Evolutionary conservation across 2,113 vertebrate species (phyloP), one percentile per base, ranked within the genome.

Genomic region (Cromileptes altivelis): DNA sequence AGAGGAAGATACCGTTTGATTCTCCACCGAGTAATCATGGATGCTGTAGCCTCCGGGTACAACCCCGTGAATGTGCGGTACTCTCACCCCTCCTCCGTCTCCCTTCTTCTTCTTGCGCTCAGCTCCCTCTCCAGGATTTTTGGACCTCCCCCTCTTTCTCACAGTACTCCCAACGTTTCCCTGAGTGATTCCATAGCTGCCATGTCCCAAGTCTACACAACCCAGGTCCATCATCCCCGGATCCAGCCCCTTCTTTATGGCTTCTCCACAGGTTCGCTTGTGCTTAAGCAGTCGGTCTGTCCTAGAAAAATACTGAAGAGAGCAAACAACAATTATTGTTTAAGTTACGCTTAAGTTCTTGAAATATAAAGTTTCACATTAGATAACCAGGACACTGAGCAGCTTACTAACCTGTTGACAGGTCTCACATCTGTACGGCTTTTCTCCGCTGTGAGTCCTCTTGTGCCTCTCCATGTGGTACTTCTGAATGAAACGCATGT

Each of bases 391-490:
- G 37, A 13, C 0, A 3, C 17, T 1, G 2, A n/a, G 25, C 4
- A 13, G 40, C 14, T 60, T 9, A 88, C 87, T 57, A 53, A 97
- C 96, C 96, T 97, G 99, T 95, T 99, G 98, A 96, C 99, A 99
- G 92, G 97, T 98, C 91, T 99, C 98, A 95, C 99, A 99, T 94
- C 97, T 97, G 93, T 99, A 99, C 96, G 99, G 99, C 97, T 99
- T 99, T 93, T 99, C 99, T 94, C 99, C 99, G 23, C 99, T 99
- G 93, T 99, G 99, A 0, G 99, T 99, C 94, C 99, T 96, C 96
- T 99, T 99, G 96, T 99, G 99, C 90, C 99, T 94, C 92, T 99
- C 99, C 98, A 99, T 99, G 95, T 99, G 99, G 94, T 99, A 99
- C 94, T 99, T 99, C 96, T 99, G 99, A 92, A 99, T 99, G 93